Conservation (phyloP, 2,888 invertebrate species). For the Euplagia quadripunctaria region DNA sequence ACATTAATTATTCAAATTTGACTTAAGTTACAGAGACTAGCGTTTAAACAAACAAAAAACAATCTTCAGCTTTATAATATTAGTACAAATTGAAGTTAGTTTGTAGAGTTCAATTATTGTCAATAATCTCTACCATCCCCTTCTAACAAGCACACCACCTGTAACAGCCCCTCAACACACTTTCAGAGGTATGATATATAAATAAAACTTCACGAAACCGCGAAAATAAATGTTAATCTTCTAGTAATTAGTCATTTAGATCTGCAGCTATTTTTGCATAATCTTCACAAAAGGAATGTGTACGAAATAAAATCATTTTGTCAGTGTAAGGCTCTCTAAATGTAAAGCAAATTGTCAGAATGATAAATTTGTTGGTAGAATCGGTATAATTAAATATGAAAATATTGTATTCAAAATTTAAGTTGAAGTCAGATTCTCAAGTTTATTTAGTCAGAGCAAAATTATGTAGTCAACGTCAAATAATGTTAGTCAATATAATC, state of each 20-base stretch:
- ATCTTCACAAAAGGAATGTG: conserved; percentile 22
- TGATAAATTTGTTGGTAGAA: no score
- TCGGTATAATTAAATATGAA: no score
- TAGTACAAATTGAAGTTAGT: no score
- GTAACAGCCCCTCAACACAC: not conserved
- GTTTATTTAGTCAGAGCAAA: not conserved
- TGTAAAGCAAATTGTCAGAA: not conserved
- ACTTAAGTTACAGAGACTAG: no score
- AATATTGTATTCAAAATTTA: not conserved
- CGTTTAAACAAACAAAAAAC: no score
- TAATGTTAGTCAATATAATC: no score
- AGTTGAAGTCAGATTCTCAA: not conserved
- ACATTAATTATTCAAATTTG: no score
- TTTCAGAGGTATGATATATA: not conserved
- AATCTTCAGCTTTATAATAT: no score
- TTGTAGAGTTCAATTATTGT: no score
- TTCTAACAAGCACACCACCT: no score
- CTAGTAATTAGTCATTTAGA: conserved; percentile 36
- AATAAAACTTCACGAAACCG: conserved; percentile 25
- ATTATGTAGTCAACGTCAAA: no score
- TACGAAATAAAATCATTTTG: conserved; percentile 30
- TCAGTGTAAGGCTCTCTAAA: not conserved
- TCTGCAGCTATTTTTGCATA: conserved; percentile 50
- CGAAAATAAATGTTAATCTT: conserved; percentile 37
- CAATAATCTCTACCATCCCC: no score